Conservation (phyloP, 2,113 vertebrate species). For the Zapornia atra region DNA sequence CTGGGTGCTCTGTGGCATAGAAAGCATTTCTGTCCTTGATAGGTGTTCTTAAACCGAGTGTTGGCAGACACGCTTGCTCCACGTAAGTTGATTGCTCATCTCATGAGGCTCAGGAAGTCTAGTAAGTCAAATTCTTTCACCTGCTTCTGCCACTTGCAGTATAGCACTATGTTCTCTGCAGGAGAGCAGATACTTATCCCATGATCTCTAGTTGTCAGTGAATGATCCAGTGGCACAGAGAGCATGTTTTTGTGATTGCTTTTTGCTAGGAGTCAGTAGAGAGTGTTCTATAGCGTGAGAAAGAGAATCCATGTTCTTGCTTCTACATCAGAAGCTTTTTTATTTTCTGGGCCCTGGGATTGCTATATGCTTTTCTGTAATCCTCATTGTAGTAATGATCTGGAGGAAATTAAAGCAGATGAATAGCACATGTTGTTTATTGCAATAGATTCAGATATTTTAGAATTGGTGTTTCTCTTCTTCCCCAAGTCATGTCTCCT, state of each 20-base stretch:
- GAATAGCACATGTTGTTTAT: neutral
- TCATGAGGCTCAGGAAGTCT: neutral
- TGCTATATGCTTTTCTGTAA: neutral
- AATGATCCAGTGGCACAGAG: neutral
- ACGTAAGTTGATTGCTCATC: neutral
- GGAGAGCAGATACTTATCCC: neutral
- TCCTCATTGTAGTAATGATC: neutral
- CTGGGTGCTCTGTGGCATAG: neutral
- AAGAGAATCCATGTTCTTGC: neutral
- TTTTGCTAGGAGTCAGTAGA: neutral
- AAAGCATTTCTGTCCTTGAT: neutral
- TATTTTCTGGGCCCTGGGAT: neutral
- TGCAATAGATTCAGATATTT: neutral
- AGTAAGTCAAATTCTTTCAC: neutral
- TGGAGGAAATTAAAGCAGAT: neutral
- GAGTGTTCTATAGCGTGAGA: neutral
- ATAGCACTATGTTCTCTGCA: neutral
- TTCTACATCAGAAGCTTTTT: neutral
- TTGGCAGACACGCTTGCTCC: neutral
- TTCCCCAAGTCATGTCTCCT: neutral
- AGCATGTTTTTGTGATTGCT: neutral
- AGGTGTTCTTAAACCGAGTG: neutral
- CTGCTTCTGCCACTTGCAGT: neutral
- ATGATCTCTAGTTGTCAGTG: neutral
- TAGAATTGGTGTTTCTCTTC: neutral